Evolutionary conservation across 2,797 vertebrate genomes (phyloP).

Genomic region (Amblyopsis hoosieri): DNA sequence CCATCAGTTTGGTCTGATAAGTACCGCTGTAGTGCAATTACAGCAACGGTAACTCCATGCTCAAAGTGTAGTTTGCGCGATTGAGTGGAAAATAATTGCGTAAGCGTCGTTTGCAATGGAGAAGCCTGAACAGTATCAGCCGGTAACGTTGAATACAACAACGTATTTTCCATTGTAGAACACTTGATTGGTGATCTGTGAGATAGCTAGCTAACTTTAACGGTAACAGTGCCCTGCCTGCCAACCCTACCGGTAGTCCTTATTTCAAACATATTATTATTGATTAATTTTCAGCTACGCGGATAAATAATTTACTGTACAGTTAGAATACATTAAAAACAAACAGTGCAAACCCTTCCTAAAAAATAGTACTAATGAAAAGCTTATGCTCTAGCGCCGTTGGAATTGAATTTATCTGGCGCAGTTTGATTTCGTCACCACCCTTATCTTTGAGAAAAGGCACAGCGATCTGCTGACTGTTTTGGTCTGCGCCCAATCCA

Average conservation of each 20-base stretch:
- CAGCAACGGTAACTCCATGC: conserved; percentile 67
- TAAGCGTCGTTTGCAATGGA: conserved; percentile 58
- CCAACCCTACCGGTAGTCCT: background rate
- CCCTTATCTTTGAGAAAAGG: too few relatives aligned
- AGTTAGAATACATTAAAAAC: background rate
- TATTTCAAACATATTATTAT: background rate
- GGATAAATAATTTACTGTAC: background rate
- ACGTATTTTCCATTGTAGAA: conserved; percentile 46
- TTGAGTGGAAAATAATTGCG: conserved; percentile 54
- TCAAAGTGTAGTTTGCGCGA: conserved; percentile 47
- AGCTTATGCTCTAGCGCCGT: too few relatives aligned
- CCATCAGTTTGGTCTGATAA: conserved; percentile 52
- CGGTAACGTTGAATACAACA: conserved; percentile 29
- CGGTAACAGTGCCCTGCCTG: background rate
- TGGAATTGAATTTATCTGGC: conserved; percentile 23
- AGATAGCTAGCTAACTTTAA: conserved; percentile 16
- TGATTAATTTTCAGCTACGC: background rate
- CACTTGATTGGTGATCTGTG: conserved; percentile 14
- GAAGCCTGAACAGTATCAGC: conserved; percentile 25
- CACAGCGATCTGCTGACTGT: too few relatives aligned
- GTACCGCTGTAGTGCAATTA: conserved; percentile 83
- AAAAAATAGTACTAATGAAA: background rate
- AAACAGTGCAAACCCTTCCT: background rate
- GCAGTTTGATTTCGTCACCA: conserved; percentile 54
- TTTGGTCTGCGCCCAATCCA: too few relatives aligned